Conservation (phyloP, 2,888 invertebrate genomes). For the Protodeltote pygarga region DNA sequence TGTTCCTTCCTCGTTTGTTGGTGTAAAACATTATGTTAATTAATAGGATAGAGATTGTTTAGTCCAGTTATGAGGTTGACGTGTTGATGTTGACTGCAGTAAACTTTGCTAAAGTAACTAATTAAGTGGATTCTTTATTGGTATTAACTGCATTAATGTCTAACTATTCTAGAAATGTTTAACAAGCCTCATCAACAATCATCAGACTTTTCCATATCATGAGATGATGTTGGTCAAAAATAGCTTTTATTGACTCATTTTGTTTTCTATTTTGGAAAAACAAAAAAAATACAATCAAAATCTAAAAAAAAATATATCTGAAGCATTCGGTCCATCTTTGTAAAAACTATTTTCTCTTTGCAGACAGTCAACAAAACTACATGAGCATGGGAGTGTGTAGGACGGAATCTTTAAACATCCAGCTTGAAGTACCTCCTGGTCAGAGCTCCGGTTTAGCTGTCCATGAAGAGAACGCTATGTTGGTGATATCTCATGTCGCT, state of each 20-base stretch:
- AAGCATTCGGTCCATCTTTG: too few species aligned
- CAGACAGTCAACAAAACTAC: conserved; percentile 77
- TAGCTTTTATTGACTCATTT: too few species aligned
- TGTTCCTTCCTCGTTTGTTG: conserved; percentile 24
- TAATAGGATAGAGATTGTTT: conserved; percentile 24
- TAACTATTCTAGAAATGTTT: too few species aligned
- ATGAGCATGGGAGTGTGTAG: conserved; percentile 81
- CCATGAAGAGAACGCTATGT: conserved; percentile 72
- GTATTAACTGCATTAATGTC: too few species aligned
- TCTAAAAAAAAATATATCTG: too few species aligned
- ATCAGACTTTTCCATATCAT: too few species aligned
- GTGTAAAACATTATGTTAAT: conserved; percentile 47
- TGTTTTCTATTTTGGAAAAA: too few species aligned
- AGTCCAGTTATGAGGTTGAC: conserved; percentile 16
- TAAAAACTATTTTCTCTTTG: too few species aligned
- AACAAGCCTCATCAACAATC: too few species aligned
- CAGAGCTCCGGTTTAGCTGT: conserved; percentile 79
- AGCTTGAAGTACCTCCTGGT: conserved; percentile 80
- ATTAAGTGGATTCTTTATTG: background rate
- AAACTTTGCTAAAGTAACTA: background rate
- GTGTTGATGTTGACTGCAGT: conserved; percentile 14
- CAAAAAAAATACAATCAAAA: too few species aligned
- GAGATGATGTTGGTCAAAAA: too few species aligned
- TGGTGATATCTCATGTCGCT: conserved; percentile 78
- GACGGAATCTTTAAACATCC: conserved; percentile 78